Percentiles rank a stretch among this genome's conserved stretches.
phyloP scores from a whole-genome alignment of 1,140 invertebrate genomes.

The Drosophila dunni region DNA sequence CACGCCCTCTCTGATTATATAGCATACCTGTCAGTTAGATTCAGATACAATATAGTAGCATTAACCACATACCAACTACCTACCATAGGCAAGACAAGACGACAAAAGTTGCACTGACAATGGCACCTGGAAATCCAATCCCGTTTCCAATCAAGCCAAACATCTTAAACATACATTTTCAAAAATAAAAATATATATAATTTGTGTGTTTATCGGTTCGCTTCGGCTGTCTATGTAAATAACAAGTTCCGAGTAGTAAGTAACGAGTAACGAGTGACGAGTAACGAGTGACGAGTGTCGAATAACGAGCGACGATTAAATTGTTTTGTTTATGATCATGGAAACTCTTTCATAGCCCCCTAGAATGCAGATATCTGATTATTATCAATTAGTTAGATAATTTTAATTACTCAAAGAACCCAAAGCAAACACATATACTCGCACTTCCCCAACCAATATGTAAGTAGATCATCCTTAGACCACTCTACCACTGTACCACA shows the following conservation, averaged over 20 bases:
- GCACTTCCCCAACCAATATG: conserved; percentile 8
- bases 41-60: conserved; percentile 12
- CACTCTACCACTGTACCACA: conserved; percentile 26
- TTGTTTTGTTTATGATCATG: conserved; percentile 18
- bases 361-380: not conserved
- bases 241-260: conserved; percentile 26
- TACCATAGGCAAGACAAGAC: conserved; percentile 17
- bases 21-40: conserved; percentile 19
- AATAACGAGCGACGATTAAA: not conserved
- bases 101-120: conserved; percentile 29
- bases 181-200: not conserved
- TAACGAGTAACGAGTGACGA: conserved; percentile 14
- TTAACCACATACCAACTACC: conserved; percentile 3
- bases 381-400: conserved; percentile 66
- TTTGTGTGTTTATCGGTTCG: conserved; percentile 12
- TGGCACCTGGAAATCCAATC: conserved; percentile 24
- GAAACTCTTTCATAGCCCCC: not conserved
- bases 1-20: conserved; percentile 11
- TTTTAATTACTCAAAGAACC: conserved; percentile 49
- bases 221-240: conserved; percentile 41
- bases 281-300: conserved; percentile 5
- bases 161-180: not conserved
- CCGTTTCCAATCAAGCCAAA: conserved; percentile 4
- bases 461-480: conserved; percentile 34
- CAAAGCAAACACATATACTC: not conserved